Base-by-base conservation (phyloP, 2,113 vertebrate genomes). In the Girardinichthys multiradiatus region DNA sequence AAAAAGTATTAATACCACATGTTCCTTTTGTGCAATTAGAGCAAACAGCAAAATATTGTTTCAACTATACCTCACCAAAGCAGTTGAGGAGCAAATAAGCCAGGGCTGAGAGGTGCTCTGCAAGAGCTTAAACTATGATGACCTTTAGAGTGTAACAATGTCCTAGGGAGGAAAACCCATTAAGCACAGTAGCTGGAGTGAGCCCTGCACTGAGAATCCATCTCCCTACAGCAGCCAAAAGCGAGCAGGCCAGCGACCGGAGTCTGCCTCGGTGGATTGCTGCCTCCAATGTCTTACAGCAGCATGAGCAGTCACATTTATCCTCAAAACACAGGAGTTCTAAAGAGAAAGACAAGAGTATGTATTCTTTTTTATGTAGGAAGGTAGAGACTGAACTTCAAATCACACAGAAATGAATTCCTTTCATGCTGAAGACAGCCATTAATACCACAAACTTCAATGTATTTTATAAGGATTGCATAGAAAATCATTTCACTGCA, bases 71-170 rank as follows among this genome's bases (percentile, higher is more conserved):
- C 24, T 67, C 31, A 26, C 30, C 37, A 26, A 72, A 65, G 29
- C 29, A 62, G 76, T 21, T 66, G 64, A 80, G 65, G 62, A 82
- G 70, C 72, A 77, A 89, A 88, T 85, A 72, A 63, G 74, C 33
- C 68, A 11, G 80, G 63, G 79, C 70, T 64, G 68, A 83, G 70
- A 81, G 76, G 76, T 72, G 70, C 67, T 73, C 14, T 19, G 76
- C 72, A 69, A 24, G 30, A 80, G 77, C 81, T 64, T 26, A 78
- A 79, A 85, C 86, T 76, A 37, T 37, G 64, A 74, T 83, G 87
- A 90, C 87, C 86, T 90, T 87, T 90, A 85, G 86, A 90, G 84
- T 88, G 80, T 82, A 87, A 87, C 81, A 74, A 87, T 81, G 87
- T 87, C 84, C 83, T 62, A 59, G 83, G 89, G 86, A 89, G 86